Base-by-base conservation (phyloP, 2,888 invertebrate genomes). In the Crocallis elinguaria region DNA sequence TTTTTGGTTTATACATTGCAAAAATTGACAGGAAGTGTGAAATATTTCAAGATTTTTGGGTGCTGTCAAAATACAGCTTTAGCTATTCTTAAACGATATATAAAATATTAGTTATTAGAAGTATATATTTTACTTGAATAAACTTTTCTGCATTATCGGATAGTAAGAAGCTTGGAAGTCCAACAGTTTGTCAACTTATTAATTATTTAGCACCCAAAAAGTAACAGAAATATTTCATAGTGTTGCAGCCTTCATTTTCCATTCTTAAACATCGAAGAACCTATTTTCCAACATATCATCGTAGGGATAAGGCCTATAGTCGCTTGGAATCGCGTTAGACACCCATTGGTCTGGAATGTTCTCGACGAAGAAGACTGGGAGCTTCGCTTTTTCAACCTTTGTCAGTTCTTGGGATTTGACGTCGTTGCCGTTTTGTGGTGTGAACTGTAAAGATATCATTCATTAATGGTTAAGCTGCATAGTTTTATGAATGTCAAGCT, bases 211-310 rank as follows among this genome's bases (percentile, higher is more conserved):
- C 17, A 36, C 46, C 41, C 17, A 36, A 52, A 36, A 29, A 7
- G 0, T 17, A 3, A 0, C 9, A 21, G 27, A 46, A 46, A 52
- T 37, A 41, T 52, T 41, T 17, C 36, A 25, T 19, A 13, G 39
- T 51, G 33, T 36, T 11, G 51, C 51, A 51, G 45, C 45, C 46
- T 52, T 49, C 7, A 3, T 36, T 1, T 19, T 49, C 12, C 7
- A 1, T 16, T 35, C 49, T 57, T 59, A 61, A 33, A 53, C 44
- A 13, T 53, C 57, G 19, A 58, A 54, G 9, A 76, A 37, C 33
- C 67, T 66, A 59, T 78, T 81, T 42, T 82, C 82, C n/a, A 70
- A 39, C 54, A 67, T 69, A 60, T 84, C 79, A 0, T 78, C 77
- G 25, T 71, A 43, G 0, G 66, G 58, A 44, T 82, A 81, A 25